Percentiles rank a stretch among this genome's conserved stretches.
phyloP scores from a whole-genome alignment of 2,888 invertebrate species.

The Cybosia mesomella region DNA sequence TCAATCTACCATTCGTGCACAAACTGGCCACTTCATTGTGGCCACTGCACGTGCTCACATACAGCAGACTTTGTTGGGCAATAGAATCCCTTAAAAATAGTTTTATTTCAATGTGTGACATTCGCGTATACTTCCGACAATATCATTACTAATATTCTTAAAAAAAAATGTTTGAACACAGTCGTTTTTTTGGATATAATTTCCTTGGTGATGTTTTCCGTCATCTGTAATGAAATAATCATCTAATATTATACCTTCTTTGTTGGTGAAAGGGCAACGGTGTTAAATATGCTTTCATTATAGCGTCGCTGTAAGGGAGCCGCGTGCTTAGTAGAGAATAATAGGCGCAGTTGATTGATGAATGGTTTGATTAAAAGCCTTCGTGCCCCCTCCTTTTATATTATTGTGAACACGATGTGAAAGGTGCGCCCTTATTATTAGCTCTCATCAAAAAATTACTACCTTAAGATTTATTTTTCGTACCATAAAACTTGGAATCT shows the following conservation, averaged over 20 bases:
- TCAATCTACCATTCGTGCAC: no score
- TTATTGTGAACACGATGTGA: constrained; percentile 5
- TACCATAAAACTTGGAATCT: not conserved
- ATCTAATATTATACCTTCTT: constrained; percentile 8
- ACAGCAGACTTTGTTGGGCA: no score
- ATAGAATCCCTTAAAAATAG: no score
- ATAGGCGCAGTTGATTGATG: constrained; percentile 20
- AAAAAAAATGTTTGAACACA: no score
- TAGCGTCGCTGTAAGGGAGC: constrained; percentile 7
- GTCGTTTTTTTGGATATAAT: not conserved
- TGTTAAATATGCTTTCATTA: constrained; percentile 16
- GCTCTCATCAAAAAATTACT: constrained; percentile 7
- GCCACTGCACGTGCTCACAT: no score
- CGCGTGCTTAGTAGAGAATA: constrained; percentile 14
- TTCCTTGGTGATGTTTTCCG: not conserved
- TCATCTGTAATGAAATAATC: constrained; percentile 10
- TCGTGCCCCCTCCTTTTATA: constrained; percentile 8
- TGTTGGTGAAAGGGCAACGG: constrained; percentile 5
- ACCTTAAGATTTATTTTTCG: not conserved
- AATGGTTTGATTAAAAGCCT: constrained; percentile 15
- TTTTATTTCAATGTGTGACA: no score
- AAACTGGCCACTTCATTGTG: no score
- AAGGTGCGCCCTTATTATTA: constrained; percentile 5
- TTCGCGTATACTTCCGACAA: no score
- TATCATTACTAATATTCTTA: no score